Evolutionary conservation across 2,888 invertebrate genomes (phyloP).

Genomic region (Ornithoptera alexandrae): DNA sequence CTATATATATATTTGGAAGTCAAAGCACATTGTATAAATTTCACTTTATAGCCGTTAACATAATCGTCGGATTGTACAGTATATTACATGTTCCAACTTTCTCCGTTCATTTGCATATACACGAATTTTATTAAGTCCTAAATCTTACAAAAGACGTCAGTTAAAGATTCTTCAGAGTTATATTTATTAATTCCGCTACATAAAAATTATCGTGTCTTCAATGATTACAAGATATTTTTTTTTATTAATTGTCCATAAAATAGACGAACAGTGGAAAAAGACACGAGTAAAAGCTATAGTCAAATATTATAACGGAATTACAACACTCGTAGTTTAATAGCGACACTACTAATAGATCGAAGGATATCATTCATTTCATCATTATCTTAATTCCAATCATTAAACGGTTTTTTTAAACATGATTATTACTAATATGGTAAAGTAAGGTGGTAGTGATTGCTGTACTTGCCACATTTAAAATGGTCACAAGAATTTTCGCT

Average conservation of each 20-base stretch:
- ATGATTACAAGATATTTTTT: background rate
- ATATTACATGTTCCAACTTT: constrained; percentile 20
- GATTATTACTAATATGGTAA: no score
- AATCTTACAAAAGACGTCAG: background rate
- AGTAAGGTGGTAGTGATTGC: no score
- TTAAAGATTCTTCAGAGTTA: background rate
- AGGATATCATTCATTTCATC: no score
- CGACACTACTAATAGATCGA: background rate
- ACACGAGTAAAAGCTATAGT: background rate
- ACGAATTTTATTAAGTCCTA: constrained; percentile 8
- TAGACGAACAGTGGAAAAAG: background rate
- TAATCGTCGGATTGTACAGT: constrained; percentile 18
- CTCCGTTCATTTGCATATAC: constrained; percentile 7
- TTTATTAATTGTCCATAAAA: constrained; percentile 1
- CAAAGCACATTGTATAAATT: constrained; percentile 12
- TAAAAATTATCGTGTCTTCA: background rate
- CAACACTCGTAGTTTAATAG: background rate
- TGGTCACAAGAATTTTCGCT: no score
- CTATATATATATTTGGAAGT: background rate
- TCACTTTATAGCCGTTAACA: constrained; percentile 24
- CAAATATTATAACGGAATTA: background rate
- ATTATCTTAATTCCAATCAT: no score
- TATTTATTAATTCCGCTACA: constrained; percentile 1
- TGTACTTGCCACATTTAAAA: no score
- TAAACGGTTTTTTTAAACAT: no score